Evolutionary conservation across 2,888 invertebrate genomes (phyloP).

Genomic region (Ectobius pallidus): DNA sequence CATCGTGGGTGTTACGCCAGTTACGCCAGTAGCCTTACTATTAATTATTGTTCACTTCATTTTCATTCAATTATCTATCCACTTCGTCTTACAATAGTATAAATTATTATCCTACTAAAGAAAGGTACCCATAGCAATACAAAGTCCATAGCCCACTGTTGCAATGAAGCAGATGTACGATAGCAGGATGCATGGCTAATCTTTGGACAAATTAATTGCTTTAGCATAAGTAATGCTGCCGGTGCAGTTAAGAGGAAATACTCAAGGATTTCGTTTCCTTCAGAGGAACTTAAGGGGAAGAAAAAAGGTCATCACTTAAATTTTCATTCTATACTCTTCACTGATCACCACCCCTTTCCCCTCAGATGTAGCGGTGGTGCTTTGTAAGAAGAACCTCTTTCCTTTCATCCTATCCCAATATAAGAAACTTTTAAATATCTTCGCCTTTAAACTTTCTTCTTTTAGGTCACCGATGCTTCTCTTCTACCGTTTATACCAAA

Average conservation of each 20-base stretch:
- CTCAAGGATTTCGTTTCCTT: slow-evolving; percentile 33
- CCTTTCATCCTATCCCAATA: slow-evolving; percentile 8
- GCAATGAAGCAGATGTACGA: background rate
- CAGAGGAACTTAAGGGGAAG: slow-evolving; percentile 9
- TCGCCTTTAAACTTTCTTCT: slow-evolving; percentile 9
- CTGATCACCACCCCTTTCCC: background rate
- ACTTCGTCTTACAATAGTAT: no score
- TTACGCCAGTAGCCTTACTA: no score
- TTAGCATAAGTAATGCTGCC: slow-evolving; percentile 55
- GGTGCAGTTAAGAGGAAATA: slow-evolving; percentile 32
- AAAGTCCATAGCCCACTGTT: background rate
- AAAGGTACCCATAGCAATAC: no score
- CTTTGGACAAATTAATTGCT: slow-evolving; percentile 59
- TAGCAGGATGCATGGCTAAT: slow-evolving; percentile 56
- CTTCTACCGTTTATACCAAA: no score
- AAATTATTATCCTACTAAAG: no score
- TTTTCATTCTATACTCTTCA: slow-evolving; percentile 34
- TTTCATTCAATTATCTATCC: no score
- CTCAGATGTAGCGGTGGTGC: slow-evolving; percentile 2
- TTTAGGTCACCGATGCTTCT: slow-evolving; percentile 6
- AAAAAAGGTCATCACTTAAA: slow-evolving; percentile 35
- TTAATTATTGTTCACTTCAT: no score
- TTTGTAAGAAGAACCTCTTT: background rate
- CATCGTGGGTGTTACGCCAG: no score
- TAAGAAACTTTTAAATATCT: slow-evolving; percentile 19